Evolutionary conservation across 2,888 invertebrate genomes (phyloP), one percentile per base, ranked within the genome.

Genomic region (Caenorhabditis macrosperma): DNA sequence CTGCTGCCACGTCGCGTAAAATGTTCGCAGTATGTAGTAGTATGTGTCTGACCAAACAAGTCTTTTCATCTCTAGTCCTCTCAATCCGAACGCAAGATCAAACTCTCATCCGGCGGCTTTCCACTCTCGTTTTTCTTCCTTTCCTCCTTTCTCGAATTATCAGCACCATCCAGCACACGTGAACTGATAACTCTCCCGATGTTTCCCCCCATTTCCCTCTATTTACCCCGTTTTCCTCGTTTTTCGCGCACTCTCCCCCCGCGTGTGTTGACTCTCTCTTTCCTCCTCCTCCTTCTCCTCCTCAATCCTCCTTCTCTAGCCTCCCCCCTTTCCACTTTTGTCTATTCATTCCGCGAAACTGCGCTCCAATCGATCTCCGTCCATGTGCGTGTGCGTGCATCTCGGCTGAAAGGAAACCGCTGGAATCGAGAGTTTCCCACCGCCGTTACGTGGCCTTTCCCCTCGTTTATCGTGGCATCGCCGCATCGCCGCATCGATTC

Each of bases 401-500:
- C n/a, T n/a, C n/a, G n/a, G n/a, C n/a, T n/a, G 12, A 5, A 38
- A 15, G 38, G 2, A 20, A 63, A 63, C 12, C 5, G 10, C 20
- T 15, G 28, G 33, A 61, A 24, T n/a, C 48, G 7, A 15, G 2
- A 63, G 33, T 50, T 24, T 63, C 22, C 20, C n/a, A 15, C 17
- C 6, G 9, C 15, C 15, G 7, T 64, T 35, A 7, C 17, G 2
- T 28, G 5, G 33, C 55, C 17, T 22, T 46, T 67, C 22, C 12
- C 41, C 4, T 44, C 44, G 44, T 54, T 54, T 54, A 66, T 66
- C 66, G 54, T 66, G 35, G 54, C 35, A 66, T 6, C 66, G n/a
- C n/a, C n/a, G n/a, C n/a, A n/a, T n/a, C n/a, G n/a, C n/a, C n/a
- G 55, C 52, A 55, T 67, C 67, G 55, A 55, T 67, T 67, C 41